Base-by-base conservation (phyloP, 2,888 invertebrate genomes). In the Drosophila subquinaria region DNA sequence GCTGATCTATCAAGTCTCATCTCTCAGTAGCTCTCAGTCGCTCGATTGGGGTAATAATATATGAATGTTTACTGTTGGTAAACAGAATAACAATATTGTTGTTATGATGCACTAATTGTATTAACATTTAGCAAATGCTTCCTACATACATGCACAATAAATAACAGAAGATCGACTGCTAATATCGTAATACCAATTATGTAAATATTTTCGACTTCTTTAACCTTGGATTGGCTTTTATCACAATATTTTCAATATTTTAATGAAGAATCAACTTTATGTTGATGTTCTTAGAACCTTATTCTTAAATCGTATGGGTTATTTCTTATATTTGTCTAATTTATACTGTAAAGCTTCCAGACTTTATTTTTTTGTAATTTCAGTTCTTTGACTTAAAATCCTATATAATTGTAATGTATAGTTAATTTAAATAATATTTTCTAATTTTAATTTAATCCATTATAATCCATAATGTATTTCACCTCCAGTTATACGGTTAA, bases 81-180 rank as follows among this genome's bases (percentile, higher is more conserved):
- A 62, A 57, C 53, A 69, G 45, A 27, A 20, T 35, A 57, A 51
- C 20, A 38, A 13, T 33, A 20, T 20, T 30, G 55, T 61, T 51
- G 40, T 51, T 40, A 38, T 67, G 43, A 55, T 36, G 50, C 52
- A 61, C 64, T 74, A 61, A 75, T 68, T 67, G 50, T 48, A 69
- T 55, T 64, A 47, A 52, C 48, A 69, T 42, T 63, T 66, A 45
- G 35, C 43, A 38, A 60, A 27, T 42, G 50, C 65, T 81, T 74
- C 81, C 81, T 64, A 60, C 48, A 63, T 60, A 57, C 56, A 65
- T 56, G 17, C 23, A 11, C 36, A 52, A 0, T 33, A 23, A 51
- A 23, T 38, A 48, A 27, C 17, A n/a, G 47, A 35, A 40, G 9
- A 36, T 43, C 36, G 9, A 52, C 23, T 51, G 52, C 40, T 33